Percentiles rank a stretch among this genome's conserved stretches.
Conservation (phyloP, 2,113 vertebrate species). For the Oncorhynchus mykiss region DNA sequence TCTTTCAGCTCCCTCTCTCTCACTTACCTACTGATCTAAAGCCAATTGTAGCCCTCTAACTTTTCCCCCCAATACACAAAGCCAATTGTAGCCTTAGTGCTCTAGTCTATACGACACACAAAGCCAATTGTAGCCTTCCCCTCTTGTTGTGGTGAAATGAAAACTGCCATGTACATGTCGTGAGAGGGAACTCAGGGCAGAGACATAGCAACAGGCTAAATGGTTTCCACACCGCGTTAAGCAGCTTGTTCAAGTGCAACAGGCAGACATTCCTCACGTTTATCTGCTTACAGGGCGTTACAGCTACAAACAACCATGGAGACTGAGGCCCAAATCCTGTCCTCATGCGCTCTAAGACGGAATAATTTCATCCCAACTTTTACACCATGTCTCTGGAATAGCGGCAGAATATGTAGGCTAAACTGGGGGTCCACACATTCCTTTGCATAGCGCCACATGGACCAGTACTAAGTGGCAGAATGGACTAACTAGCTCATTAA, state of each 20-base stretch:
- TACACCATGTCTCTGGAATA: not conserved
- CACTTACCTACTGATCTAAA: too few relatives aligned
- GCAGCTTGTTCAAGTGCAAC: slow-evolving; percentile 21
- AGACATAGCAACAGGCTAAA: not conserved
- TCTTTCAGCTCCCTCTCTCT: not conserved
- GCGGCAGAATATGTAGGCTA: not conserved
- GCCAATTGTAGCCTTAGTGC: too few relatives aligned
- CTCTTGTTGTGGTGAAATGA: too few relatives aligned
- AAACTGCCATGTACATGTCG: not conserved
- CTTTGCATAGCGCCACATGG: slow-evolving; percentile 11
- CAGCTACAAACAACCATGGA: not conserved
- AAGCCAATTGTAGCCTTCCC: too few relatives aligned
- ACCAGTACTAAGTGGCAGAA: not conserved
- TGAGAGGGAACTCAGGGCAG: not conserved
- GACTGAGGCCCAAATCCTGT: not conserved
- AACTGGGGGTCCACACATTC: slow-evolving; percentile 26
- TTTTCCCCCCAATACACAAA: too few relatives aligned
- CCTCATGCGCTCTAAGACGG: not conserved
- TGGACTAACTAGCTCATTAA: slow-evolving; percentile 40
- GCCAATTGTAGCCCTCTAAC: too few relatives aligned
- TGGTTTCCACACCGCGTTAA: slow-evolving; percentile 12
- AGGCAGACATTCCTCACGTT: not conserved
- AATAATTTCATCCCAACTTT: not conserved
- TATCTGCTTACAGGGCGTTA: slow-evolving; percentile 31
- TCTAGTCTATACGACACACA: too few relatives aligned